phyloP scores from a whole-genome alignment of 2,113 vertebrate species.

The Beaufortia kweichowensis region DNA sequence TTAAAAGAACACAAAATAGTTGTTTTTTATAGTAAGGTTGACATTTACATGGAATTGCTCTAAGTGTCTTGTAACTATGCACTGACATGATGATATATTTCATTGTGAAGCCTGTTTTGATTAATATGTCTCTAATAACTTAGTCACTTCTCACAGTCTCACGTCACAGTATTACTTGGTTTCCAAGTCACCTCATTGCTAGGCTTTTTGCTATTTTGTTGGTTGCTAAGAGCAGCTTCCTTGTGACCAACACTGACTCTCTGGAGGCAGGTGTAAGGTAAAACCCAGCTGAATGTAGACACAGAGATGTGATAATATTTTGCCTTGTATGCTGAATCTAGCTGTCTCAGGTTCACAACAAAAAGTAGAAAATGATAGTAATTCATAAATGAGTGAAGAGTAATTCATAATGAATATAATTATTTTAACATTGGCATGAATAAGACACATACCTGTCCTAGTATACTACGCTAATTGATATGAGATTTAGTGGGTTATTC shows the following conservation, averaged over 20 bases:
- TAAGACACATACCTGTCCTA: background rate
- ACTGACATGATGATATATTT: no score
- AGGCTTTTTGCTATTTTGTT: constrained; percentile 44
- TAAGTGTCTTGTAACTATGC: no score
- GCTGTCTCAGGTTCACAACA: background rate
- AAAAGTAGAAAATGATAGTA: background rate
- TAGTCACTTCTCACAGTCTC: no score
- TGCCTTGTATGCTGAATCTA: background rate
- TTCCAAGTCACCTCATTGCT: constrained; percentile 4
- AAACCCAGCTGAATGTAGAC: background rate
- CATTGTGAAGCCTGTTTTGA: no score
- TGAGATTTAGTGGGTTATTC: background rate
- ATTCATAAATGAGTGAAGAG: no score
- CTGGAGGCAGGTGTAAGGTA: constrained; percentile 48
- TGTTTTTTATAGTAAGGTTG: no score
- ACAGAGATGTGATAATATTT: background rate
- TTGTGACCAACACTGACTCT: constrained; percentile 49
- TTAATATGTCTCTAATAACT: no score
- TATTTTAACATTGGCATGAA: no score
- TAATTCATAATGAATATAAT: no score
- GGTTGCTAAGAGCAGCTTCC: constrained; percentile 64
- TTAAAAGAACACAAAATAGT: no score
- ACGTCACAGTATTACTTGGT: background rate
- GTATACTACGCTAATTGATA: background rate
- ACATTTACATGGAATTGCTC: no score